Evolutionary conservation across 2,888 invertebrate genomes (phyloP).

Genomic region (Copidosoma aretas): DNA sequence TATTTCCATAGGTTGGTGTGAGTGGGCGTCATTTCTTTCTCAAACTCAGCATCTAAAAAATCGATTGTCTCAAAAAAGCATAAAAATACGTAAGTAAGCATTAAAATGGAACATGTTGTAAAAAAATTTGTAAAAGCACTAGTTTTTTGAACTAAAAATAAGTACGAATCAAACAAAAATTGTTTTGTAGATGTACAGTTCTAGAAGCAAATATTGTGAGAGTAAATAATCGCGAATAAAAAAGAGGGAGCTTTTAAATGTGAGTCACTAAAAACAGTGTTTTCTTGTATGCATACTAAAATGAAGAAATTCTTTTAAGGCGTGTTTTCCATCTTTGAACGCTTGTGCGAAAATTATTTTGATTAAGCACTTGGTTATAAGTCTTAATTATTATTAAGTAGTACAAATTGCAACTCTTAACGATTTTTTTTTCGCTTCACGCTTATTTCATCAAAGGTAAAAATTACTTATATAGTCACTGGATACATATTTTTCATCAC

Average conservation of each 20-base stretch:
- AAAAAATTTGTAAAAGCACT: constrained; percentile 16
- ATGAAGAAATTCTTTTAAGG: background rate
- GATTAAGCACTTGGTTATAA: constrained; percentile 9
- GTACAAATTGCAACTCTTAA: constrained; percentile 21
- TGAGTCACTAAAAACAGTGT: background rate
- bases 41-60: background rate
- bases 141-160: background rate
- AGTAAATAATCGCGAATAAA: constrained; percentile 10
- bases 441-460: constrained; percentile 12
- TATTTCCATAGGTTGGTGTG: background rate
- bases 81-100: constrained; percentile 14
- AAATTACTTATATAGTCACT: constrained; percentile 29
- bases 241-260: background rate
- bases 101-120: constrained; percentile 5
- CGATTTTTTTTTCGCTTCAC: background rate
- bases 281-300: background rate
- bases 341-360: constrained; percentile 26
- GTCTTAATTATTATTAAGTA: constrained; percentile 25
- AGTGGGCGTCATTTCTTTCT: background rate
- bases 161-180: constrained; percentile 12
- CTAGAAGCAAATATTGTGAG: constrained; percentile 12
- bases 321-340: constrained; percentile 10
- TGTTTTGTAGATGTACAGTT: background rate
- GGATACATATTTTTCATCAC: constrained; percentile 6
- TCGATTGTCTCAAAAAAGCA: constrained; percentile 12